A percentile compares a stretch with the other conserved stretches of the same genome.
Evolutionary conservation across 2,888 invertebrate genomes (phyloP).

Genomic region (Gryllus longicercus): DNA sequence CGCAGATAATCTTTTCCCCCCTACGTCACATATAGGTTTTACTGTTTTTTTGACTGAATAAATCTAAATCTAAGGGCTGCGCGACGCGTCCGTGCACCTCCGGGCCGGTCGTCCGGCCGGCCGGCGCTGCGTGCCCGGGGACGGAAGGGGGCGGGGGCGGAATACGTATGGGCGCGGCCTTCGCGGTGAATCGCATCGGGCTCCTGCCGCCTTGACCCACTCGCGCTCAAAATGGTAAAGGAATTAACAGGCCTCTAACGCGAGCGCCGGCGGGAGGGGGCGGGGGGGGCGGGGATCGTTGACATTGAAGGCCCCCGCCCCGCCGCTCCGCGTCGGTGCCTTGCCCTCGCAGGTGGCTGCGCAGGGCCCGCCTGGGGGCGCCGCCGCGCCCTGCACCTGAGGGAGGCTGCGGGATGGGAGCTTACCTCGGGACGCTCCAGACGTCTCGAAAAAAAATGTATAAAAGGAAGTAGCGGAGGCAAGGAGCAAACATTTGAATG

Average conservation of each 20-base stretch:
- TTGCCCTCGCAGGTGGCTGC: background rate
- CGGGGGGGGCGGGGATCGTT: background rate
- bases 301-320: background rate
- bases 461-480: too few relatives aligned
- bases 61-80: background rate
- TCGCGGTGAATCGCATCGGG: background rate
- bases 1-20: too few relatives aligned
- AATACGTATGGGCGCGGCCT: background rate
- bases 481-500: too few relatives aligned
- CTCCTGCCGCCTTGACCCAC: background rate
- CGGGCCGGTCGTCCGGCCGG: background rate
- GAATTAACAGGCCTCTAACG: conserved; percentile 11
- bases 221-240: conserved; percentile 17
- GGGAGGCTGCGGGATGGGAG: too few relatives aligned
- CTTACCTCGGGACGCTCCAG: too few relatives aligned
- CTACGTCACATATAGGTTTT: too few relatives aligned
- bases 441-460: too few relatives aligned
- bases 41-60: too few relatives aligned
- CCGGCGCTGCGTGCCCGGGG: background rate
- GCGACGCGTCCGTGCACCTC: background rate
- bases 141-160: background rate
- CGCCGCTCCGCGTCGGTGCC: background rate
- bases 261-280: background rate
- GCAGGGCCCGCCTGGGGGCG: background rate
- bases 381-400: too few relatives aligned